These are phyloP conservation scores for Solenopsis invicta DNA, from an alignment of 1,140 invertebrate species.

Conservation along the genomic window DNA sequence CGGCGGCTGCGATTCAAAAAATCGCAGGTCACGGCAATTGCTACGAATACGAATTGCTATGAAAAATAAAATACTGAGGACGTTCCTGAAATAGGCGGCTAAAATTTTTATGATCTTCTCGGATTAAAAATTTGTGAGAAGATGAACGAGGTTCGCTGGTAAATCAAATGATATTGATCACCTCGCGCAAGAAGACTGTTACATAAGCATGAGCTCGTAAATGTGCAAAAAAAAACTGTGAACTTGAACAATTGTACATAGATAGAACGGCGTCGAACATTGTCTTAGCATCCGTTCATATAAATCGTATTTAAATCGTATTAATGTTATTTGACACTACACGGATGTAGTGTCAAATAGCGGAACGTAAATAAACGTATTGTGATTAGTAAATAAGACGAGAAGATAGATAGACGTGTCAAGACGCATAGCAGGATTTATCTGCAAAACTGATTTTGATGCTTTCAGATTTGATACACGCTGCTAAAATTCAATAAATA, in stretches of 20 bases:
- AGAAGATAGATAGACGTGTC: background rate
- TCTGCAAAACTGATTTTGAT: background rate
- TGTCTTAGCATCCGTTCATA: background rate
- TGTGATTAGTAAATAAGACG: background rate
- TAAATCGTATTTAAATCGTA: background rate
- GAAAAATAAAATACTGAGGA: background rate
- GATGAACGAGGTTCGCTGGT: background rate
- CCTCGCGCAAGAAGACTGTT: background rate
- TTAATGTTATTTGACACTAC: background rate
- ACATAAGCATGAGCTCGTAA: background rate
- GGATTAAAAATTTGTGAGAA: background rate
- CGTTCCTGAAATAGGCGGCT: background rate
- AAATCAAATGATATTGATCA: background rate
- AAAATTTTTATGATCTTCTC: background rate
- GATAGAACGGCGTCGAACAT: background rate
- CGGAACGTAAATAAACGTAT: background rate
- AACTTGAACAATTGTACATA: background rate
- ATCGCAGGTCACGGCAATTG: background rate
- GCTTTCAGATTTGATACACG: background rate
- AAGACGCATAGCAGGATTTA: background rate
- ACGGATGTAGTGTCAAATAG: background rate
- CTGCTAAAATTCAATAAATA: background rate
- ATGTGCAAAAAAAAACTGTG: background rate
- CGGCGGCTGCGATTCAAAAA: background rate
- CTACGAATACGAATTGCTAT: background rate